These are phyloP conservation scores for Phanerotoma sp. DNA, from an alignment of 2,888 invertebrate species.

Conservation along the genomic window DNA sequence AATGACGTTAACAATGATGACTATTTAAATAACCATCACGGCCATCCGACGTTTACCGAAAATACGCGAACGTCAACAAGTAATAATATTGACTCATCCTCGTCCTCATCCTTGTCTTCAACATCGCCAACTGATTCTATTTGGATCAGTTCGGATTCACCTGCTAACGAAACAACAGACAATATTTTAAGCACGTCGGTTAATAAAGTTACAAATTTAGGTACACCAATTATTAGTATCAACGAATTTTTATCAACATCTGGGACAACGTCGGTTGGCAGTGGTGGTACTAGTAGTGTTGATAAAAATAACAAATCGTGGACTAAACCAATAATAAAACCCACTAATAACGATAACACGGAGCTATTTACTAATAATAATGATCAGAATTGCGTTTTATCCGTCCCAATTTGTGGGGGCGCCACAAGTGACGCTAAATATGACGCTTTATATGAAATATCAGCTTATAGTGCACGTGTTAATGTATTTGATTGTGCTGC, in stretches of 20 bases:
- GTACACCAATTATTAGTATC: neutral
- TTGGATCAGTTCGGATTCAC: constrained; percentile 5
- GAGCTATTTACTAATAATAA: constrained; percentile 49
- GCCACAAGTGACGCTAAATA: neutral
- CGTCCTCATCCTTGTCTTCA: neutral
- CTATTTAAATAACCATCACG: constrained; percentile 36
- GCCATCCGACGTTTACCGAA: constrained; percentile 8
- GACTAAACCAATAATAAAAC: constrained; percentile 38
- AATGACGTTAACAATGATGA: constrained; percentile 7
- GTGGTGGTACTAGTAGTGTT: constrained; percentile 33
- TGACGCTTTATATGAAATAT: constrained; percentile 5
- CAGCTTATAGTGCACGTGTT: constrained; percentile 5
- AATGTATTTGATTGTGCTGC: neutral
- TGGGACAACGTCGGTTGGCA: constrained; percentile 9
- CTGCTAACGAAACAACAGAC: constrained; percentile 1
- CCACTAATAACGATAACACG: constrained; percentile 50
- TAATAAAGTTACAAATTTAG: neutral
- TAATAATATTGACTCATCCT: neutral
- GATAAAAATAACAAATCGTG: constrained; percentile 37
- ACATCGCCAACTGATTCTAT: neutral
- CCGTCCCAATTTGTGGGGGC: neutral
- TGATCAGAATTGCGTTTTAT: constrained; percentile 38
- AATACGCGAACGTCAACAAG: constrained; percentile 1
- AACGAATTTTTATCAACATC: neutral
- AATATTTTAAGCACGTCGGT: neutral